Percentiles rank a stretch among this genome's conserved stretches.
phyloP scores from a whole-genome alignment of 2,888 invertebrate species.

The Flexamia atlantica region DNA sequence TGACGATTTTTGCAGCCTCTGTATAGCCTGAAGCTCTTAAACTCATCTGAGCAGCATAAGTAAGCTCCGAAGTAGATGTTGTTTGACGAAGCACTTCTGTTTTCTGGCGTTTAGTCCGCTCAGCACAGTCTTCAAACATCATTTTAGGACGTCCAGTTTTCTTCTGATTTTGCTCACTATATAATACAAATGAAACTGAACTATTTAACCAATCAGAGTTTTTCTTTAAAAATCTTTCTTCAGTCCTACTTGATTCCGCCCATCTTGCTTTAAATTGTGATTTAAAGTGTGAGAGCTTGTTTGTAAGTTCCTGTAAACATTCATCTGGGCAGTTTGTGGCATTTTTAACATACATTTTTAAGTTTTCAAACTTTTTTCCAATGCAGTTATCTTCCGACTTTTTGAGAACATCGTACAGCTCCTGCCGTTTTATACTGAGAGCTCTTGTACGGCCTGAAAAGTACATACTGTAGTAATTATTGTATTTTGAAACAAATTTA shows the following conservation, averaged over 20 bases:
- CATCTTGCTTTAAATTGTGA: slow-evolving; percentile 9
- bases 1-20: background rate
- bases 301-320: background rate
- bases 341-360: background rate
- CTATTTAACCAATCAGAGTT: too few relatives aligned
- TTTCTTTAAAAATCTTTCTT: background rate
- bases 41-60: background rate
- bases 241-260: background rate
- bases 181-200: background rate
- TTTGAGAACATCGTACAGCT: background rate
- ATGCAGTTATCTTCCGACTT: background rate
- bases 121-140: slow-evolving; percentile 5
- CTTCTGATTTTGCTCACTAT: background rate
- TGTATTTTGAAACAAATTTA: too few relatives aligned
- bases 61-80: too few relatives aligned
- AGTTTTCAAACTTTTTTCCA: background rate
- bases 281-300: slow-evolving; percentile 1
- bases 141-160: background rate
- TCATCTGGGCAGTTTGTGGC: background rate
- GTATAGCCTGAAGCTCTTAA: background rate
- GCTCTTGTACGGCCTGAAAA: too few relatives aligned
- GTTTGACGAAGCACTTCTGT: background rate
- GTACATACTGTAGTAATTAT: too few relatives aligned
- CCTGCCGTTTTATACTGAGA: background rate
- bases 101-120: slow-evolving; percentile 1